Conservation (phyloP, 2,797 vertebrate species). For the Anniella stebbinsi region DNA sequence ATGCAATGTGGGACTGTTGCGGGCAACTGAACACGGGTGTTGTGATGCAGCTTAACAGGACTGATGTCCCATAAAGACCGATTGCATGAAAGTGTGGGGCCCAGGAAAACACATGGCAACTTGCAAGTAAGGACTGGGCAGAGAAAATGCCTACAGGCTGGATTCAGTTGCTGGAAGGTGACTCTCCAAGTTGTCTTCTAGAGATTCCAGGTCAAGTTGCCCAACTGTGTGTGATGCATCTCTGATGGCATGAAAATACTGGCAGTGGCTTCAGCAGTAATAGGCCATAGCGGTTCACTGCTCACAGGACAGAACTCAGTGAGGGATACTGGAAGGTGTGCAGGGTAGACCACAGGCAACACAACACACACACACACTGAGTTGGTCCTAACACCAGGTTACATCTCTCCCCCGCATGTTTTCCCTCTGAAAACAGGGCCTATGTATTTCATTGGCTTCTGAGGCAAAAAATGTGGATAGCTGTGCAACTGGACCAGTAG, state of each 20-base stretch:
- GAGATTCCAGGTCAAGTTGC: not conserved
- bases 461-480: not conserved
- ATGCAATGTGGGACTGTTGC: not conserved
- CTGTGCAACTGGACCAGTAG: not conserved
- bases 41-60: not conserved
- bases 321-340: not conserved
- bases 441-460: not conserved
- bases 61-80: not conserved
- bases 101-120: not conserved
- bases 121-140: not conserved
- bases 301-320: not conserved
- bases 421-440: not conserved
- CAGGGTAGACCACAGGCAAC: not conserved
- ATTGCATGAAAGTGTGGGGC: no score
- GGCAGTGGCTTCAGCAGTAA: not conserved
- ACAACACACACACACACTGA: no score
- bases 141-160: not conserved
- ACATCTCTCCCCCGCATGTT: no score
- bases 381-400: not conserved
- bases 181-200: not conserved
- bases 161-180: not conserved
- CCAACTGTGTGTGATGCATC: not conserved
- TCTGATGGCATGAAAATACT: not conserved
- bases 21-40: no score
- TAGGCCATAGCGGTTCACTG: not conserved